Conservation (phyloP, 1,140 invertebrate species). For the Neodiprion virginianus region DNA sequence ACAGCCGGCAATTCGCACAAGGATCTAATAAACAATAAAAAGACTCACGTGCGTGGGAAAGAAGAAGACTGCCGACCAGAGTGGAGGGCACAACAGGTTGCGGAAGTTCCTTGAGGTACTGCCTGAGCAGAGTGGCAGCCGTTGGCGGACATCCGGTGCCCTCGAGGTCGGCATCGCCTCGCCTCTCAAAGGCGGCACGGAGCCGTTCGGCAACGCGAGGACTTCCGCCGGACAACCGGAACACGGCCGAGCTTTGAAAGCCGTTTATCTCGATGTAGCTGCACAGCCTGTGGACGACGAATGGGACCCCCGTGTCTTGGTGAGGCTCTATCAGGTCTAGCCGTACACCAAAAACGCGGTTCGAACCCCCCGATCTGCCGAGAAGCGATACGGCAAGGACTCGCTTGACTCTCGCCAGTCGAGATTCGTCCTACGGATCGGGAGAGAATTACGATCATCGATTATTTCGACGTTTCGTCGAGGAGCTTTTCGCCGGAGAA, state of each 20-base stretch:
- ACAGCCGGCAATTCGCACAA: too few species aligned
- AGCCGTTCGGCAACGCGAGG: conserved; percentile 56
- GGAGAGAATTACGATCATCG: too few species aligned
- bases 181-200: conserved; percentile 57
- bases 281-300: conserved; percentile 58
- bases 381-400: conserved; percentile 54
- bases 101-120: conserved; percentile 62
- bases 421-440: conserved; percentile 50
- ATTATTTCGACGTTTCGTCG: too few species aligned
- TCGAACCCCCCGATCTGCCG: conserved; percentile 40
- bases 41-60: conserved; percentile 52
- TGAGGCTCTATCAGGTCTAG: conserved; percentile 51
- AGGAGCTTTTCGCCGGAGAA: too few species aligned
- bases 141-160: conserved; percentile 55
- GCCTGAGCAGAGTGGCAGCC: conserved; percentile 58
- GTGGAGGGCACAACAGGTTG: conserved; percentile 57
- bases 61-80: conserved; percentile 53
- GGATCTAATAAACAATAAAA: background rate
- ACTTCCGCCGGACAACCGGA: conserved; percentile 54
- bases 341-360: conserved; percentile 51
- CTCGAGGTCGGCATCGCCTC: conserved; percentile 62
- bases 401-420: conserved; percentile 57
- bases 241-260: conserved; percentile 55
- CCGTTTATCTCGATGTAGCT: conserved; percentile 58
- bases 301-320: conserved; percentile 55